Evolutionary conservation across 2,888 invertebrate genomes (phyloP), one percentile per base, ranked within the genome.

Genomic region (Nomada ferruginata): DNA sequence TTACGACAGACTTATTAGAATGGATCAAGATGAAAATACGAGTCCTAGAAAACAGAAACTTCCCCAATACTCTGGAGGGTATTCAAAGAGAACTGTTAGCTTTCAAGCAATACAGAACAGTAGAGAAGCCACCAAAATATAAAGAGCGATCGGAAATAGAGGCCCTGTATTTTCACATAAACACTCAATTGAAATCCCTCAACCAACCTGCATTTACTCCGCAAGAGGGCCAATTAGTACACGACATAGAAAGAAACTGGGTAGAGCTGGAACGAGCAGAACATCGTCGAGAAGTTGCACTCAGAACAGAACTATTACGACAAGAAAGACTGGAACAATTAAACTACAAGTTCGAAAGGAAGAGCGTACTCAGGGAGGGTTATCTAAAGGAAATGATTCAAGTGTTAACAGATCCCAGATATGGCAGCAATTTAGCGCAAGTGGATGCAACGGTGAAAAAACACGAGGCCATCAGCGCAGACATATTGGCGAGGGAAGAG

Each of bases 121-220:
- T 98, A 64, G 99, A 99, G 94, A 99, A 99, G 94, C 99, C 99
- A 11, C 99, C 99, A 84, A 99, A 98, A 96, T 99, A 99, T 94
- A 98, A 97, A 92, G 99, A 99, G 94, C 96, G 98, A 75, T 99
- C 98, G 87, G 99, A 99, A 94, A 97, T 99, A 89, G 99, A 99
- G 94, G 99, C 98, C 0, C 94, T 99, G 53, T 99, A 97, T 93
- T 99, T 99, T 94, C 97, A 98, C 92, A 98, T 99, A 89, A 99
- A 99, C 94, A 98, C 99, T 0, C 97, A 98, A 94, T 95, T 99
- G 88, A 99, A 99, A 94, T 98, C 98, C n/a, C 94, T 99, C 86
- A 97, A 98, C 86, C 98, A 98, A 87, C 97, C 97, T 20, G 95
- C 97, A 20, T 98, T 97, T 94, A 95, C 95, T 9, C 98, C 98